phyloP scores from a whole-genome alignment of 2,113 vertebrate genomes.

The Crotalus viridis region DNA sequence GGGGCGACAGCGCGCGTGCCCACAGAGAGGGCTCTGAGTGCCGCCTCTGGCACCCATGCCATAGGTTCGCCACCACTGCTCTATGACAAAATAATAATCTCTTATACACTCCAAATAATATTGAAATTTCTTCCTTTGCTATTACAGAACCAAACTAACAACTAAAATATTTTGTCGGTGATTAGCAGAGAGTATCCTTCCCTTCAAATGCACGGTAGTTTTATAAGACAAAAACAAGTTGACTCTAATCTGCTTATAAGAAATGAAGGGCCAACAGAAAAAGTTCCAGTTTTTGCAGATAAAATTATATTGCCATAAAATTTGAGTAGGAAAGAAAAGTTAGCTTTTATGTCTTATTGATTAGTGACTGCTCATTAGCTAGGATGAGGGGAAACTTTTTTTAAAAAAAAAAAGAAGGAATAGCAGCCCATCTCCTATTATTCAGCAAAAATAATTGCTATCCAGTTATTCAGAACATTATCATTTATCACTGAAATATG shows the following conservation, averaged over 20 bases:
- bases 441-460: slow-evolving; percentile 19
- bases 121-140: background rate
- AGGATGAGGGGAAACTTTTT: background rate
- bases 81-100: background rate
- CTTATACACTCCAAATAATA: background rate
- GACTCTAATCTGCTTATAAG: background rate
- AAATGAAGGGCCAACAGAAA: background rate
- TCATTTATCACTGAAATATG: fast-evolving
- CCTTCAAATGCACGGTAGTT: background rate
- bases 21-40: too few species aligned
- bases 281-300: background rate
- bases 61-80: too few species aligned
- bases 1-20: too few species aligned
- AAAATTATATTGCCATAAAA: background rate
- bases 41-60: too few species aligned
- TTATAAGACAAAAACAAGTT: background rate
- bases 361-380: background rate
- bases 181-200: background rate
- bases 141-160: background rate
- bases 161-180: background rate
- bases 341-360: background rate
- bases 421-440: background rate
- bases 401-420: background rate
- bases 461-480: slow-evolving; percentile 4
- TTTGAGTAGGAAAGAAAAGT: background rate